Conservation (phyloP, 2,797 vertebrate species). For the Rhabdomys pumilio region DNA sequence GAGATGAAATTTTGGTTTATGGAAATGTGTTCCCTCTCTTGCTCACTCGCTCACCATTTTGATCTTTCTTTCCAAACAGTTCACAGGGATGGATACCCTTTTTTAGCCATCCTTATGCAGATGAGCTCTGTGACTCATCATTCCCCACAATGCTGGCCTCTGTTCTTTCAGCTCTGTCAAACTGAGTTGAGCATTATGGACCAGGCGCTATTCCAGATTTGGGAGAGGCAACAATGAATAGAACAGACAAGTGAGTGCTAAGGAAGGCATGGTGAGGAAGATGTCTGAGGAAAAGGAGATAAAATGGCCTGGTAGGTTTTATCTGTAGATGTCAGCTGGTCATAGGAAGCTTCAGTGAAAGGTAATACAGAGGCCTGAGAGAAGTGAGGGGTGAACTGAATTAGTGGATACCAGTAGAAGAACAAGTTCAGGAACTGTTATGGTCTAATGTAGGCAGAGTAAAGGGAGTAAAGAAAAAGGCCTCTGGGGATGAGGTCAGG, state of each 20-base stretch:
- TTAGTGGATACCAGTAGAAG: background rate
- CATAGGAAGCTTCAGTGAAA: background rate
- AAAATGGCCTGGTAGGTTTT: background rate
- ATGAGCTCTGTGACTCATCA: conserved; percentile 4
- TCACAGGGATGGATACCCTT: background rate
- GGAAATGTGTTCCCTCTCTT: background rate
- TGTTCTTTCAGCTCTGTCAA: conserved; percentile 55
- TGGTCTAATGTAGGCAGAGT: background rate
- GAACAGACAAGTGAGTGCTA: conserved; percentile 6
- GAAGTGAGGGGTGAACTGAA: background rate
- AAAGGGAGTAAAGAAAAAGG: background rate
- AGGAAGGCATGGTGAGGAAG: background rate
- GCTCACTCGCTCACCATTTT: background rate
- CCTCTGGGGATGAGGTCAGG: background rate
- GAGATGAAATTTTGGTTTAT: conserved; percentile 9
- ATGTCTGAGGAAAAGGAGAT: background rate
- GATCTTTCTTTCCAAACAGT: conserved; percentile 40
- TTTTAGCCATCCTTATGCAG: conserved; percentile 32
- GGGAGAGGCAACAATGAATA: conserved; percentile 26
- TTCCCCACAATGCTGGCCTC: background rate
- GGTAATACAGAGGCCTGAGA: background rate
- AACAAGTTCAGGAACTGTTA: background rate
- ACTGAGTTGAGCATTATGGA: conserved; percentile 16
- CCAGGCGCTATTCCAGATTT: conserved; percentile 44
- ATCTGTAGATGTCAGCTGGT: background rate